Evolutionary conservation across 2,888 invertebrate genomes (phyloP), one percentile per base, ranked within the genome.

Genomic region (Trichogramma evanescens): DNA sequence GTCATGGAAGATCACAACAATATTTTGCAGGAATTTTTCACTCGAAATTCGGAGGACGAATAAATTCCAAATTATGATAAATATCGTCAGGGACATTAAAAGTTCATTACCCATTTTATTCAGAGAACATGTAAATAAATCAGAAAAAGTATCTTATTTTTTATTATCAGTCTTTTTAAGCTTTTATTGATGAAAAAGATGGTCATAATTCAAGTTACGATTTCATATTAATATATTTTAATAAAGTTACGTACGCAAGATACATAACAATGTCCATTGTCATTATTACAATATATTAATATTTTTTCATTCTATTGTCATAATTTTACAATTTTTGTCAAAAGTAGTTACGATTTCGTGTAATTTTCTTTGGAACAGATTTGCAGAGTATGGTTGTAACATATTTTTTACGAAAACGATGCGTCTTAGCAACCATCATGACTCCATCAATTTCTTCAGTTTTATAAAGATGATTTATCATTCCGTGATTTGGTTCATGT

Each of bases 401-500:
- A 81, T 98, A 99, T 84, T 99, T 99, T 84, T 98, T 98, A 67
- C 97, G 87, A 79, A 97, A 99, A 66, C 99, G 86, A 80, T 99
- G 97, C 4, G 98, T 99, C n/a, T 98, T 97, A 73, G 96, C 96
- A 44, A 99, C 82, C 48, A 99, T 99, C 98, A 99, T 99, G 3
- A 99, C 99, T 54, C 99, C 99, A 80, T 99, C 99, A 82, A 98
- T 98, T 72, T 99, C 99, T 53, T 97, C 98, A 66, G 99, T 82
- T n/a, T 99, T 99, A 80, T 99, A 99, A 58, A 99, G 82, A 80
- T 99, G 99, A 80, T 99, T 99, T 73, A 99, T 82, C 99, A 99
- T 99, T 40, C 99, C 99, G 78, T 99, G 98, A 79, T 98, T 98
- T 54, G 99, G 99, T 81, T 99, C 98, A n/a, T 99, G 99, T 70